phyloP scores from a whole-genome alignment of 2,888 invertebrate species.

The Leptogaster cylindrica region DNA sequence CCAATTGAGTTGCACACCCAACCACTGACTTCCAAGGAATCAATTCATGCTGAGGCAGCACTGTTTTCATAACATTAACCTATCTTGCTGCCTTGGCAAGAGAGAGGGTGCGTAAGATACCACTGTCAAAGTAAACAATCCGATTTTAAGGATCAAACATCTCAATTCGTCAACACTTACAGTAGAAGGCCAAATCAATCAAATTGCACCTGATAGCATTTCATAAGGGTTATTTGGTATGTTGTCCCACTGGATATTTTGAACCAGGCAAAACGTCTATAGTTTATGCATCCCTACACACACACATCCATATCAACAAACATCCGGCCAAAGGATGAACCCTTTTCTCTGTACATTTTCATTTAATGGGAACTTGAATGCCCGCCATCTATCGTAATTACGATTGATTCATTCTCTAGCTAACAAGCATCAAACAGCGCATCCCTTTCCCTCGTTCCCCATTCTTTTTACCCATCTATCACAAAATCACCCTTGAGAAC shows the following conservation, averaged over 20 bases:
- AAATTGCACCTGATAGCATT: background rate
- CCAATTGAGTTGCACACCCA: no score
- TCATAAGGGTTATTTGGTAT: no score
- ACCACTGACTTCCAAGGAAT: no score
- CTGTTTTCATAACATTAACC: constrained; percentile 5
- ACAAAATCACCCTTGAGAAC: background rate
- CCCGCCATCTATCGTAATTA: constrained; percentile 12
- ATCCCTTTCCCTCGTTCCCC: no score
- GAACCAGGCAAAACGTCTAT: no score
- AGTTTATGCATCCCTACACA: no score
- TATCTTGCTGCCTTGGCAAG: background rate
- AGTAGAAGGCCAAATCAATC: no score
- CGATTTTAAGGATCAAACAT: constrained; percentile 19
- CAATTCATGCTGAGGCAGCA: no score
- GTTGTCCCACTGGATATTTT: no score
- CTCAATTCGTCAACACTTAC: background rate
- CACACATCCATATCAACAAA: no score
- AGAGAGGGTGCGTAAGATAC: background rate
- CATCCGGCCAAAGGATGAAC: no score
- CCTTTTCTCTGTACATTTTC: constrained; percentile 13
- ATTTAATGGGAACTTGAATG: constrained; percentile 17
- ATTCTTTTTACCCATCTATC: background rate
- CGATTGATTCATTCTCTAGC: constrained; percentile 21
- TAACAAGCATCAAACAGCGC: constrained; percentile 16
- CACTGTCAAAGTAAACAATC: constrained; percentile 1